Conservation (phyloP, 2,797 vertebrate genomes). For the Melanotaenia maccullochi region DNA sequence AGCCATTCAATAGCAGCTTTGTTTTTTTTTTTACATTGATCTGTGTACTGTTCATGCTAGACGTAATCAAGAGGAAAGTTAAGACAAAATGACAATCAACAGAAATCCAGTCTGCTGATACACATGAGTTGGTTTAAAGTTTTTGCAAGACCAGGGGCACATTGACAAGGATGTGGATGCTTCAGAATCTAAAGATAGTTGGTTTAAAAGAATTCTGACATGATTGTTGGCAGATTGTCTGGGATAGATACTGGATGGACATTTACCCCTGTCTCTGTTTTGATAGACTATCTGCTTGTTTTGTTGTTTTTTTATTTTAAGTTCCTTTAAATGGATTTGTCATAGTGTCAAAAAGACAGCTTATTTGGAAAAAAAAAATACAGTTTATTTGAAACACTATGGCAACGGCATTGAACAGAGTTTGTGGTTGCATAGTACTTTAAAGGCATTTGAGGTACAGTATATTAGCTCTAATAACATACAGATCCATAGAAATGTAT, state of each 20-base stretch:
- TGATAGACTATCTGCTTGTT: neutral
- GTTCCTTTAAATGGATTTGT: neutral
- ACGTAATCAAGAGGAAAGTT: neutral
- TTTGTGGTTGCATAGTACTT: neutral
- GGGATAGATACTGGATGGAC: neutral
- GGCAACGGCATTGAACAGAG: neutral
- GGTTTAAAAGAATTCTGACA: neutral
- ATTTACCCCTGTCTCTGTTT: neutral
- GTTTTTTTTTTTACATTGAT: neutral
- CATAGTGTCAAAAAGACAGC: neutral
- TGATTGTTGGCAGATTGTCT: neutral
- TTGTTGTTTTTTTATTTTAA: neutral
- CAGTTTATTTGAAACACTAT: too few relatives aligned
- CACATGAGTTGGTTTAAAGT: neutral
- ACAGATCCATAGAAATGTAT: neutral
- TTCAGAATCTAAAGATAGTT: neutral
- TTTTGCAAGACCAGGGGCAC: neutral
- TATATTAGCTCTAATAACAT: neutral
- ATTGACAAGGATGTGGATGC: neutral
- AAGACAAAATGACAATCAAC: neutral
- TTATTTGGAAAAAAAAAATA: too few relatives aligned
- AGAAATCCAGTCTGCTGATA: neutral
- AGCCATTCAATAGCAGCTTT: neutral
- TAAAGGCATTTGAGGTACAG: neutral
- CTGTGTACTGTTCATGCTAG: neutral